Conservation (phyloP, 2,797 vertebrate species). For the Sebastes baramenuke region DNA sequence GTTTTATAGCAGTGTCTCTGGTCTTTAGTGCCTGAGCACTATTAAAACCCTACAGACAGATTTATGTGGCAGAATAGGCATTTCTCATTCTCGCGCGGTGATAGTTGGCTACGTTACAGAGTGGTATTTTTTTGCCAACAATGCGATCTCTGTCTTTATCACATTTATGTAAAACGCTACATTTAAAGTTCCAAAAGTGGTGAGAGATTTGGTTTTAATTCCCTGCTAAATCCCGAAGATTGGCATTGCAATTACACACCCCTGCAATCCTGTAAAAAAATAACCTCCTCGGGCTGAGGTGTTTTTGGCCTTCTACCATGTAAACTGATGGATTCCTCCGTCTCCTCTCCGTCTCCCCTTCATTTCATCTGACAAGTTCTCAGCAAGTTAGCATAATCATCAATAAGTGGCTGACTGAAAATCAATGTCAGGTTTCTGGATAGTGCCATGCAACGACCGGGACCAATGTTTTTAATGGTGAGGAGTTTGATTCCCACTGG, state of each 20-base stretch:
- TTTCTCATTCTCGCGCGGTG: neutral
- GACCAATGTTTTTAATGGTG: neutral
- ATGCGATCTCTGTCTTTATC: neutral
- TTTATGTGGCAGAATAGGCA: neutral
- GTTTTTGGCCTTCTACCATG: slow-evolving; percentile 14
- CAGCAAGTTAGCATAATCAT: slow-evolving; percentile 24
- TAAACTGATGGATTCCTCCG: slow-evolving; percentile 50
- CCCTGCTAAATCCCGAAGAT: slow-evolving; percentile 30
- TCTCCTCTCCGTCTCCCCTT: neutral
- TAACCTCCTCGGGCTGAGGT: slow-evolving; percentile 8
- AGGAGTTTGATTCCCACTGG: slow-evolving; percentile 15
- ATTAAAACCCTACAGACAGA: neutral
- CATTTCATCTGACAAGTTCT: slow-evolving; percentile 20
- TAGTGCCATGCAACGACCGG: neutral
- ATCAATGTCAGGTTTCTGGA: slow-evolving; percentile 24
- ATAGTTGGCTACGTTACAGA: neutral
- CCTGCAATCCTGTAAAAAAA: slow-evolving; percentile 46
- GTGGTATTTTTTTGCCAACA: neutral
- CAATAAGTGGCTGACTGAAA: slow-evolving; percentile 26
- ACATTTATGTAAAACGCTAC: slow-evolving; percentile 8
- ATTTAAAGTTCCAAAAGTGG: slow-evolving; percentile 18
- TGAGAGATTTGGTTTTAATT: slow-evolving; percentile 13
- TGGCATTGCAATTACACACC: slow-evolving; percentile 48
- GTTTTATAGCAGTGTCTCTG: slow-evolving; percentile 8
- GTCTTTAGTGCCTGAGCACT: neutral